A percentile compares a stretch with the other conserved stretches of the same genome.
These are phyloP conservation scores for Phengaris alcon DNA, from an alignment of 2,888 invertebrate genomes.

Conservation along the genomic window DNA sequence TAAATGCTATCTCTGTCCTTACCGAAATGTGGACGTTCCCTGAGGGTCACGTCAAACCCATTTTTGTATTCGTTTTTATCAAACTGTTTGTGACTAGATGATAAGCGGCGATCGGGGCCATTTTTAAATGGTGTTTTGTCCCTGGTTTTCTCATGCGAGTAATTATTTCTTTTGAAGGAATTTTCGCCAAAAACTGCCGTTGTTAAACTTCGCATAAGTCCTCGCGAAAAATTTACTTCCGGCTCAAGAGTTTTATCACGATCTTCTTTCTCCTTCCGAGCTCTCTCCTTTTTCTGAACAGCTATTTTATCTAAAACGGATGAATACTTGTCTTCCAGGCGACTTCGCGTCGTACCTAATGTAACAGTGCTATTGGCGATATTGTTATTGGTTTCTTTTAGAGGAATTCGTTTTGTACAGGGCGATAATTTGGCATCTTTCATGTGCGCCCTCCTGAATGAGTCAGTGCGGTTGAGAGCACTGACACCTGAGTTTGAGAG, in stretches of 20 bases:
- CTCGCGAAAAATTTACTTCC: conserved; percentile 65
- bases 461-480: conserved; percentile 68
- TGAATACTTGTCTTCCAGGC: conserved; percentile 89
- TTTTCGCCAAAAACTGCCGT: conserved; percentile 86
- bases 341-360: conserved; percentile 81
- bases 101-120: conserved; percentile 66
- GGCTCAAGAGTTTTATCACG: conserved; percentile 86
- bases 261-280: conserved; percentile 74
- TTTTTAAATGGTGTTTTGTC: conserved; percentile 83
- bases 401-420: conserved; percentile 65
- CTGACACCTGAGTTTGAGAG: conserved; percentile 61
- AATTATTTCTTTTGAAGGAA: conserved; percentile 68
- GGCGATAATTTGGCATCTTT: conserved; percentile 72
- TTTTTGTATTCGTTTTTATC: conserved; percentile 63
- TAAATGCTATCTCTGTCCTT: conserved; percentile 76
- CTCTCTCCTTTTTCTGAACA: conserved; percentile 76
- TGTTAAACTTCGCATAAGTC: conserved; percentile 85
- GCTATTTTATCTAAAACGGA: conserved; percentile 86
- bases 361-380: conserved; percentile 62
- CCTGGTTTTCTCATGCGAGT: conserved; percentile 79
- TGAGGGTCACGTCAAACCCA: conserved; percentile 57
- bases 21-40: conserved; percentile 57
- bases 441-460: conserved; percentile 69
- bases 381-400: conserved; percentile 73
- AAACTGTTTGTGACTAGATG: conserved; percentile 60